Evolutionary conservation across 1,140 invertebrate genomes (phyloP).

Genomic region (Rhagoletis zephyria): DNA sequence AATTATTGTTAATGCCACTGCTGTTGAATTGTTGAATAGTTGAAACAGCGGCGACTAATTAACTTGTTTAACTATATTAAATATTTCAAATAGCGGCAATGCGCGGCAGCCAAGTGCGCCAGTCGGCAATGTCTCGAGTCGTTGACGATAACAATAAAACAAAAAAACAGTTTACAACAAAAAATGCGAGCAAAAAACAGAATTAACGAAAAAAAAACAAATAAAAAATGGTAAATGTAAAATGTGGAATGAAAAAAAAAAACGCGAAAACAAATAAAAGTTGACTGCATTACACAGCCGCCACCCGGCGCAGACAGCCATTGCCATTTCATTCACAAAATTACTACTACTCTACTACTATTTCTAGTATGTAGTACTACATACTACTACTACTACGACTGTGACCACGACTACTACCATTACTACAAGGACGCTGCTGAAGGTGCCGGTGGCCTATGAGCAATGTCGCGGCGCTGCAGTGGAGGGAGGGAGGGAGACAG

Average conservation of each 20-base stretch:
- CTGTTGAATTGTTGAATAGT: neutral
- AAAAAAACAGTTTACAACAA: neutral
- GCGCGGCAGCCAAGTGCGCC: slow-evolving; percentile 30
- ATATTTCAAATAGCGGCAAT: slow-evolving; percentile 52
- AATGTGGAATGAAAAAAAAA: neutral
- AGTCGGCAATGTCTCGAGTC: slow-evolving; percentile 14
- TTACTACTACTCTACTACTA: slow-evolving; percentile 39
- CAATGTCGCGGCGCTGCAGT: neutral
- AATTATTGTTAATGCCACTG: slow-evolving; percentile 9
- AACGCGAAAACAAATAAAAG: slow-evolving; percentile 7
- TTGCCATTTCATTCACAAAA: slow-evolving; percentile 48
- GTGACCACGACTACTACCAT: neutral
- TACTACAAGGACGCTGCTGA: neutral
- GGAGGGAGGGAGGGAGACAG: neutral
- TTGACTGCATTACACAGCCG: neutral
- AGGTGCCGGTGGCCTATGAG: neutral
- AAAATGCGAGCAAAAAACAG: neutral
- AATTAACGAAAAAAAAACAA: slow-evolving; percentile 29
- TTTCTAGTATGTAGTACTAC: neutral
- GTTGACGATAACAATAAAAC: neutral
- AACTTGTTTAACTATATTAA: slow-evolving; percentile 51
- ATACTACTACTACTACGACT: slow-evolving; percentile 9
- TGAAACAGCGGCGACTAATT: slow-evolving; percentile 40
- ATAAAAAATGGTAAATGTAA: neutral
- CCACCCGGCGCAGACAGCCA: slow-evolving; percentile 1